These are phyloP conservation scores for Petrocephalus zakoni DNA, from an alignment of 2,113 vertebrate species.

Conservation along the genomic window DNA sequence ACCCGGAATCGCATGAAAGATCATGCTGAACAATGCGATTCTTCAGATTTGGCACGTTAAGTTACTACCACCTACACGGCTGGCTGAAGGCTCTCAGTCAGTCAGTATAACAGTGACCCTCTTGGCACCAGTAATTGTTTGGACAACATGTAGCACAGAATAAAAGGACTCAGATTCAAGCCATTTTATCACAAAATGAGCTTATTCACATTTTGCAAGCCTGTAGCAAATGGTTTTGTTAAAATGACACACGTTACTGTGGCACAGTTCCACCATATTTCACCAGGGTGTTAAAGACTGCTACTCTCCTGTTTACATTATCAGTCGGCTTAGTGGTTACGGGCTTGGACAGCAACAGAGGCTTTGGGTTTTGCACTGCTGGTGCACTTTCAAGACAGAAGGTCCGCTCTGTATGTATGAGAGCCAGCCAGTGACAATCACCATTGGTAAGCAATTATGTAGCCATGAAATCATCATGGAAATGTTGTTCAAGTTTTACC, in stretches of 20 bases:
- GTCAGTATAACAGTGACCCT: neutral
- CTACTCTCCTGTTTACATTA: neutral
- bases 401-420: neutral
- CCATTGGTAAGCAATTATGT: neutral
- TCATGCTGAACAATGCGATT: neutral
- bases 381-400: neutral
- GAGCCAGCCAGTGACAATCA: neutral
- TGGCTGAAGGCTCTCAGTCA: neutral
- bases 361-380: neutral
- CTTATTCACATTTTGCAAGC: neutral
- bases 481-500: neutral
- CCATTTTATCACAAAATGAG: neutral
- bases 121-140: neutral
- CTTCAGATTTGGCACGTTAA: neutral
- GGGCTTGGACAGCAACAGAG: neutral
- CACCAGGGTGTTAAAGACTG: neutral
- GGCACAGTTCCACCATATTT: neutral
- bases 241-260: neutral
- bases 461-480: neutral
- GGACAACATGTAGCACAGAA: neutral
- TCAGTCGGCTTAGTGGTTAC: neutral
- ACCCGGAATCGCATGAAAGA: neutral
- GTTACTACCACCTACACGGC: conserved; percentile 8
- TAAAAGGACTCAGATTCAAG: neutral
- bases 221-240: neutral